Evolutionary conservation across 2,797 vertebrate species (phyloP).

Genomic region (Telmatherina bonti): DNA sequence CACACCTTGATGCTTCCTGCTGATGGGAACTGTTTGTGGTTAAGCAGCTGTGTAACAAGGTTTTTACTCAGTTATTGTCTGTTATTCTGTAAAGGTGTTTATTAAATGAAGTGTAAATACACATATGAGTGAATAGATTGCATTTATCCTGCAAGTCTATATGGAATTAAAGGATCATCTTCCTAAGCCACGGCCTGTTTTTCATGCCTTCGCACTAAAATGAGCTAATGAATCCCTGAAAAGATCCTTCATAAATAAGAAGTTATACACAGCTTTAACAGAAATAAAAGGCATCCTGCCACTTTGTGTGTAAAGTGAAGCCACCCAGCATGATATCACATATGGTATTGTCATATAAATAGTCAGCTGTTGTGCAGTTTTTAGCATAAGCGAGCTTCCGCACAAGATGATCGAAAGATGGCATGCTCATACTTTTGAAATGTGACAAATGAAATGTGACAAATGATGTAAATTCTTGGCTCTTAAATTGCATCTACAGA

Average conservation of each 20-base stretch:
- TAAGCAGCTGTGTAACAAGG: constrained; percentile 50
- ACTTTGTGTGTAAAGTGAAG: not conserved
- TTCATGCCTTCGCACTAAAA: constrained; percentile 23
- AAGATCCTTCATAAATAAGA: constrained; percentile 18
- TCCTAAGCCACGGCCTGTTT: constrained; percentile 26
- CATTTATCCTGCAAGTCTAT: constrained; percentile 29
- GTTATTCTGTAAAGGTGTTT: constrained; percentile 5
- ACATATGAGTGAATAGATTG: constrained; percentile 1
- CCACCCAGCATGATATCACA: not conserved
- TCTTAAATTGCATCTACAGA: not conserved
- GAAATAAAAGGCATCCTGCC: constrained; percentile 12
- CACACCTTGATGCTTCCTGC: constrained; percentile 13
- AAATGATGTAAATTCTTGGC: not conserved
- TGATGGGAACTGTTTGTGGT: constrained; percentile 42
- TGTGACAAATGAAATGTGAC: too few relatives aligned
- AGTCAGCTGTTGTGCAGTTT: not conserved
- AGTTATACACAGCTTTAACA: constrained; percentile 4
- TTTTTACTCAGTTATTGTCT: constrained; percentile 40
- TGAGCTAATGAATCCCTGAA: constrained; percentile 24
- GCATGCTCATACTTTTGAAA: too few relatives aligned
- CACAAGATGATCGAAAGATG: not conserved
- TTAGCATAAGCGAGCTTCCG: not conserved
- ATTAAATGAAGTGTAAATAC: constrained; percentile 17
- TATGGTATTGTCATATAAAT: not conserved
- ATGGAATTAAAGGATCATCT: not conserved